phyloP scores from a whole-genome alignment of 2,113 vertebrate species.

The Maccullochella peelii region DNA sequence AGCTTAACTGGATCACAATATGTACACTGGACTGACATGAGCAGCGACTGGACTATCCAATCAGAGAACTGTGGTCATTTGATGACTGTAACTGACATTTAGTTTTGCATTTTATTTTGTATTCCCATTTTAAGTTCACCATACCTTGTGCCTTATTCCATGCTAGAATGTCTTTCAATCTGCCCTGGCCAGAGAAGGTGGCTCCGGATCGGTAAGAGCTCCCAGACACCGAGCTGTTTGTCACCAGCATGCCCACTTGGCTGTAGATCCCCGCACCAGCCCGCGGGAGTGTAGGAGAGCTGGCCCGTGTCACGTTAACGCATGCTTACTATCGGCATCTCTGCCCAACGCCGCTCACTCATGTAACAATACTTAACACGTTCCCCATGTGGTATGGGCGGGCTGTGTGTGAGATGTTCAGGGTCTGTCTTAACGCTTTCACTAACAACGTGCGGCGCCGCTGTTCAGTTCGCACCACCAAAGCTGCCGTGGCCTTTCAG shows the following conservation, averaged over 20 bases:
- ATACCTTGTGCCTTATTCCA: conserved; percentile 85
- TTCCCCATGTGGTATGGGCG: conserved; percentile 13
- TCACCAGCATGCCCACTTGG: conserved; percentile 76
- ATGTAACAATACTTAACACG: conserved; percentile 12
- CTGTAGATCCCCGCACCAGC: conserved; percentile 42
- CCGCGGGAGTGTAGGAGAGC: conserved; percentile 24
- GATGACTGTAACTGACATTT: neutral
- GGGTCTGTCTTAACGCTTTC: conserved; percentile 66
- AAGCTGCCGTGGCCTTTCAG: conserved; percentile 31
- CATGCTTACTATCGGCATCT: conserved; percentile 69
- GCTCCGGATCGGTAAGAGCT: conserved; percentile 96
- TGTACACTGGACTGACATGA: neutral
- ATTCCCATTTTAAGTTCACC: conserved; percentile 33
- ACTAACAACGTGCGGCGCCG: conserved; percentile 70
- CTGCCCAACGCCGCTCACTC: conserved; percentile 44
- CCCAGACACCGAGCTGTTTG: conserved; percentile 53
- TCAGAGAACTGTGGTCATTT: neutral
- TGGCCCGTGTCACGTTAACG: conserved; percentile 51
- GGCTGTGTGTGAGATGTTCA: neutral
- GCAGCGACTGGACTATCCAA: neutral
- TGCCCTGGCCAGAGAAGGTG: conserved; percentile 98
- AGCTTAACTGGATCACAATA: no score
- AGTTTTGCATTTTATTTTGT: conserved; percentile 19
- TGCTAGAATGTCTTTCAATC: conserved; percentile 98
- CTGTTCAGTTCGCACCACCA: conserved; percentile 7